Conservation (phyloP, 2,797 vertebrate genomes). For the Phylloscopus collybita region DNA sequence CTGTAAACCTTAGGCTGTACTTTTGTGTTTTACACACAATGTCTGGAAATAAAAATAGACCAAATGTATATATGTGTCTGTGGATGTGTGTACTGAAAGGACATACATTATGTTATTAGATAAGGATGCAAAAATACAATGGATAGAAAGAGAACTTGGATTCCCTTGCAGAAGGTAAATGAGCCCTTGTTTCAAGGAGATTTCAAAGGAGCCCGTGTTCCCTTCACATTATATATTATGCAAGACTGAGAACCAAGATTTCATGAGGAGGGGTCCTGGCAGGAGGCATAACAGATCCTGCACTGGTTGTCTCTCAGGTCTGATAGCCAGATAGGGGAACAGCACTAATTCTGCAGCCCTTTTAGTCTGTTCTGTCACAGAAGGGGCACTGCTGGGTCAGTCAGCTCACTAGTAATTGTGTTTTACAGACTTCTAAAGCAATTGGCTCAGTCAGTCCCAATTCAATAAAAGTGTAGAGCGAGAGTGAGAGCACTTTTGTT, state of each 20-base stretch:
- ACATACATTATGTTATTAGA: neutral
- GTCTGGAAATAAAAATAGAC: neutral
- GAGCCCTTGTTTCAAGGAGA: conserved; percentile 19
- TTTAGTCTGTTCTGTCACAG: conserved; percentile 75
- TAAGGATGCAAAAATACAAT: conserved; percentile 20
- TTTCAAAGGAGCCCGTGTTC: no score
- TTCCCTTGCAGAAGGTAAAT: neutral
- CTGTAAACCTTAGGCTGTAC: conserved; percentile 2
- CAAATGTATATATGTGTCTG: neutral
- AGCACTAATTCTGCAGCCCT: conserved; percentile 61
- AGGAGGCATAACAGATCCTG: neutral
- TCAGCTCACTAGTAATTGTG: conserved; percentile 83
- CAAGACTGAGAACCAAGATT: conserved; percentile 30
- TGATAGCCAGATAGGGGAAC: conserved; percentile 39
- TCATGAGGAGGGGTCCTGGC: neutral
- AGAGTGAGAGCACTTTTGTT: conserved; percentile 80
- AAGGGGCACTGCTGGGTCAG: conserved; percentile 80
- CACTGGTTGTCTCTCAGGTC: conserved; percentile 13
- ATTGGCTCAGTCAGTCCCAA: conserved; percentile 85
- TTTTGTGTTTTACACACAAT: neutral
- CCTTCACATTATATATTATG: neutral
- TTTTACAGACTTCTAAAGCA: conserved; percentile 85
- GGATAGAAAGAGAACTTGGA: conserved; percentile 13
- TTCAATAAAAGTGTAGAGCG: conserved; percentile 83
- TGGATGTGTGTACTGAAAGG: neutral